These are phyloP conservation scores for Mormyrops boulengeri DNA, from an alignment of 2,797 vertebrate species.

Conservation along the genomic window DNA sequence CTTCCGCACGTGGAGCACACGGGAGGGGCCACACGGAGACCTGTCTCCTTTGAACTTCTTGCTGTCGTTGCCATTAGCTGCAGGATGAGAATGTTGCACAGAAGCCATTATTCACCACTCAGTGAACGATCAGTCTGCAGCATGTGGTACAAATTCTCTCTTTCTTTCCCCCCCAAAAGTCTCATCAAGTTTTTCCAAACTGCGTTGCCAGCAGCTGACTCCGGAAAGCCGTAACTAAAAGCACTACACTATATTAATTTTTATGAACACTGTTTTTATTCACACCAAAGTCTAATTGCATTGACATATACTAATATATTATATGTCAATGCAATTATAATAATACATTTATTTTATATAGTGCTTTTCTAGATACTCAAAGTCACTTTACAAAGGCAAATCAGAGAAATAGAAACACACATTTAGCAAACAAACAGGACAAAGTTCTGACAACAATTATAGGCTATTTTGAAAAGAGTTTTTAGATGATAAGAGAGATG, in stretches of 20 bases:
- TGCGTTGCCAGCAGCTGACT: neutral
- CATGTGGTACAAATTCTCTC: neutral
- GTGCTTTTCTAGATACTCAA: too few relatives aligned
- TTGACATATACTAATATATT: neutral
- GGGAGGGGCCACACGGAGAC: constrained; percentile 62
- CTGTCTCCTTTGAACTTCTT: constrained; percentile 68
- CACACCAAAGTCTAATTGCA: neutral
- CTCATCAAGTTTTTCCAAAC: neutral
- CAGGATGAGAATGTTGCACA: neutral
- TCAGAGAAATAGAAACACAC: too few relatives aligned
- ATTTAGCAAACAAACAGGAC: too few relatives aligned
- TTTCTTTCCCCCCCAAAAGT: neutral
- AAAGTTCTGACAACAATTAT: too few relatives aligned
- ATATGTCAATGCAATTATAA: too few relatives aligned
- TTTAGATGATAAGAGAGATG: too few relatives aligned
- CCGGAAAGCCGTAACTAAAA: neutral
- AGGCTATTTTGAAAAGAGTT: too few relatives aligned
- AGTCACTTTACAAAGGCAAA: too few relatives aligned
- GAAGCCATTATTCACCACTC: neutral
- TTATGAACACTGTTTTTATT: neutral
- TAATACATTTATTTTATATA: too few relatives aligned
- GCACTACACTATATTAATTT: neutral
- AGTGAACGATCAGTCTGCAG: neutral
- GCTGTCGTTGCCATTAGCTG: constrained; percentile 73
- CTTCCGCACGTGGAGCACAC: constrained; percentile 79